Conservation (phyloP, 2,888 invertebrate species). For the Tetrapedia diversipes region DNA sequence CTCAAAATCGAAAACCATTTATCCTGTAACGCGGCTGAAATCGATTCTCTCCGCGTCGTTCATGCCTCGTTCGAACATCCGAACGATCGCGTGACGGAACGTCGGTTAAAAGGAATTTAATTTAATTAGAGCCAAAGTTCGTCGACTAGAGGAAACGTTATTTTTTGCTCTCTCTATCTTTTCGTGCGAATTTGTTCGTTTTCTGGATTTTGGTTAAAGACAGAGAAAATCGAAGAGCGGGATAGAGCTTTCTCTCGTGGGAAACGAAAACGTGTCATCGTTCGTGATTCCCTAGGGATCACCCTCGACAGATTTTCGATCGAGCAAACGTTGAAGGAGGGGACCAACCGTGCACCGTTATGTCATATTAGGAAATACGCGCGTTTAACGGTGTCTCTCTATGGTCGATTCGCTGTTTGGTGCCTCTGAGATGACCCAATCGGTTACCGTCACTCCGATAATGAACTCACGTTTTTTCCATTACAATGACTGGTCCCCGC, state of each 20-base stretch:
- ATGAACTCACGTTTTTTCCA: neutral
- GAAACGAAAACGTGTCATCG: neutral
- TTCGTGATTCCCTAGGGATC: neutral
- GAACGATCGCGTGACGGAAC: neutral
- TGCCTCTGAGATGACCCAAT: constrained; percentile 8
- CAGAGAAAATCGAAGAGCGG: neutral
- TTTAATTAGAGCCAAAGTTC: neutral
- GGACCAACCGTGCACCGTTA: constrained; percentile 78
- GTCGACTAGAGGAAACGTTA: neutral
- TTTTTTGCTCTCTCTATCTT: neutral
- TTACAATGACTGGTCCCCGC: neutral
- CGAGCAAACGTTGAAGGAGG: constrained; percentile 8
- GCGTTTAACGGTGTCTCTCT: constrained; percentile 79
- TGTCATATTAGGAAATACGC: constrained; percentile 82
- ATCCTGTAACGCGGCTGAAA: constrained; percentile 40
- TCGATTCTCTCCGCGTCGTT: constrained; percentile 39
- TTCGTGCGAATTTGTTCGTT: neutral
- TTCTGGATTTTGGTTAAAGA: too few species aligned
- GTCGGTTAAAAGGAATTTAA: neutral
- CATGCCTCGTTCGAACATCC: neutral
- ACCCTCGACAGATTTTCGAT: constrained; percentile 62
- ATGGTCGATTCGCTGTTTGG: constrained; percentile 35
- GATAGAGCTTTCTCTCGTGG: neutral
- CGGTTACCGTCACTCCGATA: constrained; percentile 18
- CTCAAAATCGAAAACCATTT: constrained; percentile 68